Percentiles rank a stretch among this genome's conserved stretches.
Conservation (phyloP, 2,797 vertebrate species). For the Enteromius mattozi region DNA sequence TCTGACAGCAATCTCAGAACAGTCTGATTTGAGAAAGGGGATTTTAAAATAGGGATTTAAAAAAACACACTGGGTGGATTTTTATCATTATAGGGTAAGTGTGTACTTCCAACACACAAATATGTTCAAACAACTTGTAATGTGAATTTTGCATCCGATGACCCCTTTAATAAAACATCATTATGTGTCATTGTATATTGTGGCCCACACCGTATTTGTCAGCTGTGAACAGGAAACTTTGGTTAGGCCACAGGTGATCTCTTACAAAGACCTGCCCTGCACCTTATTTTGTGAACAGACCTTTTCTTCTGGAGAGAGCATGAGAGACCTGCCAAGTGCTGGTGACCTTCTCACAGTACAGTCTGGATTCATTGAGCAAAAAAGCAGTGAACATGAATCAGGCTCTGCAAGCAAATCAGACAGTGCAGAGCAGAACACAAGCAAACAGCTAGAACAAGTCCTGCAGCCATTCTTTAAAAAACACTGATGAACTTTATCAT, state of each 20-base stretch:
- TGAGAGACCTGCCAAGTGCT: background rate
- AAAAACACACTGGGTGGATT: too few species aligned
- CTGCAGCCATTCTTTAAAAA: background rate
- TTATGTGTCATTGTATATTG: conserved; percentile 1
- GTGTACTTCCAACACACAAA: too few species aligned
- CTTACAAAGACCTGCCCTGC: conserved; percentile 2
- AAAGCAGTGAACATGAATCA: background rate
- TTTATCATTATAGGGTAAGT: too few species aligned
- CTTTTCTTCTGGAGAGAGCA: background rate
- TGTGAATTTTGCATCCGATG: too few species aligned
- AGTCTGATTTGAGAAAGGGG: too few species aligned
- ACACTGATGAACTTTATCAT: background rate
- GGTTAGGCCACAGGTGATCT: background rate
- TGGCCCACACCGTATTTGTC: background rate
- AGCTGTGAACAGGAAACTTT: background rate
- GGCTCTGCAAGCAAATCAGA: background rate
- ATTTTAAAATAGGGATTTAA: too few species aligned
- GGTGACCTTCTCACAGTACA: background rate
- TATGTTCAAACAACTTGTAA: too few species aligned
- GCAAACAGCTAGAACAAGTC: background rate
- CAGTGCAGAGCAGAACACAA: background rate
- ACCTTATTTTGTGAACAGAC: background rate
- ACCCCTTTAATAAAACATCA: too few species aligned
- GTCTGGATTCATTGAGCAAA: background rate
- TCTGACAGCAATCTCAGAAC: too few species aligned